Evolutionary conservation across 2,113 vertebrate genomes (phyloP).

Genomic region (Hypanus sabinus): DNA sequence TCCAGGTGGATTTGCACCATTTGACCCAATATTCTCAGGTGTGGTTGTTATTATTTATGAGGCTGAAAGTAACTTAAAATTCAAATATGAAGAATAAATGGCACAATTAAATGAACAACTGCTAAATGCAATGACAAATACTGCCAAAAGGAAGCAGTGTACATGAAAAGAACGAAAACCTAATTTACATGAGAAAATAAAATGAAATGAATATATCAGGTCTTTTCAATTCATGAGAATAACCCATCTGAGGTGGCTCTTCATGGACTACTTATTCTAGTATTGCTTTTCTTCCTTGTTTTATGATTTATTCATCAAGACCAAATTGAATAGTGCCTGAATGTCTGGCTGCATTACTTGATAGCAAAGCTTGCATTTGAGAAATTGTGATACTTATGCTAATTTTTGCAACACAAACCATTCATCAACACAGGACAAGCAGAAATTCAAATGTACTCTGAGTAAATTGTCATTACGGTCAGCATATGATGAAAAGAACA

Average conservation of each 20-base stretch:
- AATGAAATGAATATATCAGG: slow-evolving; percentile 20
- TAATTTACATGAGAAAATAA: slow-evolving; percentile 28
- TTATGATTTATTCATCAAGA: slow-evolving; percentile 29
- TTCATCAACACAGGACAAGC: background rate
- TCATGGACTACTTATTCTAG: slow-evolving; percentile 32
- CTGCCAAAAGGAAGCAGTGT: slow-evolving; percentile 12
- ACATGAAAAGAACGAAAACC: slow-evolving; percentile 12
- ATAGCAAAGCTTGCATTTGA: background rate
- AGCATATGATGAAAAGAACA: background rate
- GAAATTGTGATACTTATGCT: slow-evolving; percentile 23
- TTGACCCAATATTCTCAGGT: background rate
- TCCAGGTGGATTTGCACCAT: background rate
- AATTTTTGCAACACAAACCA: slow-evolving; percentile 19
- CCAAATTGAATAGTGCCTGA: slow-evolving; percentile 5
- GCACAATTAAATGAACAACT: slow-evolving; percentile 24
- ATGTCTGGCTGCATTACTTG: background rate
- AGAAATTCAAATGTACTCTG: slow-evolving; percentile 14
- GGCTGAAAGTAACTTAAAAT: slow-evolving; percentile 7
- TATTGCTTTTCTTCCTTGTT: slow-evolving; percentile 6
- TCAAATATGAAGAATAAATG: slow-evolving; percentile 32
- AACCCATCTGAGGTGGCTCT: background rate
- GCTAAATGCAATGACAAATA: slow-evolving; percentile 13
- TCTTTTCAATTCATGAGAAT: slow-evolving; percentile 32
- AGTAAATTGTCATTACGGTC: background rate
- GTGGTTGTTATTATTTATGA: slow-evolving; percentile 29